Base-by-base conservation (phyloP, 2,888 invertebrate species). In the Dorcus parallelipipedus region DNA sequence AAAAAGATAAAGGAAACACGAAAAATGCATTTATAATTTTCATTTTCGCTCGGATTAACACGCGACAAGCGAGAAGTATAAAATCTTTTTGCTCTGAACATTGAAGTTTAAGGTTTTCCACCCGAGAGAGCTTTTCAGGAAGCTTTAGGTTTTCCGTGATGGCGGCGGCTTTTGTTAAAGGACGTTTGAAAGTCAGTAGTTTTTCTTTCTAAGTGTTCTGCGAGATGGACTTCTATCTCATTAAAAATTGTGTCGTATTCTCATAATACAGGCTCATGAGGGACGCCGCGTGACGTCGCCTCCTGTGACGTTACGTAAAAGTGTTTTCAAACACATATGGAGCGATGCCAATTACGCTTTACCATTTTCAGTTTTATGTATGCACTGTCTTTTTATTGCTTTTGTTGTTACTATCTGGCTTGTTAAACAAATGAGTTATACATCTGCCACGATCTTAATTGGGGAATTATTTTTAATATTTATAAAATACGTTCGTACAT, bases 11-110 rank as follows among this genome's bases (percentile, higher is more conserved):
- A 17, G 20, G 45, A 9, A 53, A 59, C 56, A 67, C 62, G 68
- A 69, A 71, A 70, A 71, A 70, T 71, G 66, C 70, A 70, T 71
- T 71, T 70, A 67, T 71, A 69, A 69, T 71, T 71, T 69, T 69
- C 69, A 64, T 67, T 62, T 58, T 60, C 68, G 71, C 67, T 62
- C 67, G 69, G 66, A 69, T 67, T 68, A 63, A 58, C 65, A 62
- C 67, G 65, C 62, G 65, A 58, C 64, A 64, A 65, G 62, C 63
- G 63, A 56, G 63, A 63, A 45, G 48, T 64, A 33, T 33, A 64
- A 62, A 64, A 65, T 65, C 65, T 63, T 66, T 67, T 63, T 62
- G 54, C 56, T 23, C 23, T 17, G 23, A 45, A 45, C 9, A 23
- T 9, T 23, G 23, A 45, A 45, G 42, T 33, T 33, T 33, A 33